These are phyloP conservation scores for Drosophila subpulchrella DNA, from an alignment of 1,140 invertebrate species.

Conservation along the genomic window DNA sequence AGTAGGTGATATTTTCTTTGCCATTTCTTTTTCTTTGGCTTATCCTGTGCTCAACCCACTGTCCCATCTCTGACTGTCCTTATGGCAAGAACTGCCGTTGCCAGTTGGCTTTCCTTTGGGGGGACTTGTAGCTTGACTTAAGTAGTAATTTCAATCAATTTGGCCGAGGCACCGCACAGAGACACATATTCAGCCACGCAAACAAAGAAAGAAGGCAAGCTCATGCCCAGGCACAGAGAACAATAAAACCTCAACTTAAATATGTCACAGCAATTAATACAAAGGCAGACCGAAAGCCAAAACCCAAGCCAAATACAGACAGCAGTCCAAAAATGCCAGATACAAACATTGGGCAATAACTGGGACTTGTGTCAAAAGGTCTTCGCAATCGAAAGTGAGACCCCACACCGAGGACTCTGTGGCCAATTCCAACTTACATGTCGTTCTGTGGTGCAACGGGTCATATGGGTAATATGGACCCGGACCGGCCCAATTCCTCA, in stretches of 20 bases:
- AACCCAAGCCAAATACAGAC: conserved; percentile 34
- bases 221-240: conserved; percentile 19
- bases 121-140: conserved; percentile 52
- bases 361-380: conserved; percentile 36
- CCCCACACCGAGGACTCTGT: conserved; percentile 4
- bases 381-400: conserved; percentile 35
- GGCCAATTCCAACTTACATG: conserved; percentile 6
- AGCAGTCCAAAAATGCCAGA: conserved; percentile 15
- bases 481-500: conserved; percentile 4
- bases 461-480: conserved; percentile 23
- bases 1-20: no score
- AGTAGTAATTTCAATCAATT: conserved; percentile 70
- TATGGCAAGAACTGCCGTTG: conserved; percentile 37
- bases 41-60: not conserved
- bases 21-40: no score
- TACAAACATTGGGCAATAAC: conserved; percentile 24
- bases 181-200: conserved; percentile 11
- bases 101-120: conserved; percentile 33
- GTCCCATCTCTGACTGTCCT: not conserved
- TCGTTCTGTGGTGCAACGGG: conserved; percentile 10
- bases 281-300: conserved; percentile 35
- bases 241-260: conserved; percentile 67
- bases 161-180: conserved; percentile 30
- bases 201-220: conserved; percentile 33
- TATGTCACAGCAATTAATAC: conserved; percentile 66